Evolutionary conservation across 1,140 invertebrate genomes (phyloP).

Genomic region (Acyrthosiphon pisum): DNA sequence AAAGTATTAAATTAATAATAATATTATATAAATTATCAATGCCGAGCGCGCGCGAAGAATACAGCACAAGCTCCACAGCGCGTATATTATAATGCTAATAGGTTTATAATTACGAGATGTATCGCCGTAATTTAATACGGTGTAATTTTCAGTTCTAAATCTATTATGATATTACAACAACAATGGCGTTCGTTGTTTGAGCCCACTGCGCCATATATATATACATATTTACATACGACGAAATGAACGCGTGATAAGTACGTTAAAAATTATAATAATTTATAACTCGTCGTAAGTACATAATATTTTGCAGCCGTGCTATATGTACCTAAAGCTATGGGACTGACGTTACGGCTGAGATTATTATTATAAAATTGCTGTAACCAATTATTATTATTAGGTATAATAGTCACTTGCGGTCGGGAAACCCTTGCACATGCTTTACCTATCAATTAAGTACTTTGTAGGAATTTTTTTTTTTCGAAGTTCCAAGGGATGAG

Average conservation of each 20-base stretch:
- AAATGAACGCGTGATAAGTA: neutral
- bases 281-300: neutral
- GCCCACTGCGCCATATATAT: neutral
- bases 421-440: neutral
- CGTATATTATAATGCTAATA: neutral
- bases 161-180: neutral
- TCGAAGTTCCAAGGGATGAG: no score
- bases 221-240: neutral
- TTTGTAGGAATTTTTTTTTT: no score
- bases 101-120: constrained; percentile 5
- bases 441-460: neutral
- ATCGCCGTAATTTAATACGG: neutral
- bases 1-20: neutral
- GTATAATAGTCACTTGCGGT: neutral
- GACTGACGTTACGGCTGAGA: neutral
- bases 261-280: neutral
- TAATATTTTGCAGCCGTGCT: no score
- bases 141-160: constrained; percentile 3
- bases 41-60: neutral
- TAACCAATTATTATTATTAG: neutral
- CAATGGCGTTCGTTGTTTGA: neutral
- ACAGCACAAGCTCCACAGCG: neutral
- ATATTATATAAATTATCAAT: neutral
- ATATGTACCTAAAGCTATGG: no score
- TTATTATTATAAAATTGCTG: neutral